phyloP scores from a whole-genome alignment of 2,888 invertebrate species.

The Erebia ligea region DNA sequence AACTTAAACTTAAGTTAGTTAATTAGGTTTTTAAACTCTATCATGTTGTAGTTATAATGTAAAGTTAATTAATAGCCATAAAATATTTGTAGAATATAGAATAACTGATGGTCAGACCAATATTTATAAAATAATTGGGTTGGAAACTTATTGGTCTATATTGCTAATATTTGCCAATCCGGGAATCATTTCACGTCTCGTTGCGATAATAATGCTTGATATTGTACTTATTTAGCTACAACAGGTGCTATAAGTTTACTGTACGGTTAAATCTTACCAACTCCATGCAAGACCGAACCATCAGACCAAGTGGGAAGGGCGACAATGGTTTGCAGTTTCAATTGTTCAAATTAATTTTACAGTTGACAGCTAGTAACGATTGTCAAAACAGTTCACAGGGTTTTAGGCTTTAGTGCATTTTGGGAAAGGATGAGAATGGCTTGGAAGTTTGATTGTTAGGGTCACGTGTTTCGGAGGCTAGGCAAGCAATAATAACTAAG shows the following conservation, averaged over 20 bases:
- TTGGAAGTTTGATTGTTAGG: slow-evolving; percentile 13
- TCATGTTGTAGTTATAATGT: too few relatives aligned
- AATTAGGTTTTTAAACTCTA: too few relatives aligned
- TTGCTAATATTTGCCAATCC: not conserved
- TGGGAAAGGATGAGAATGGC: slow-evolving; percentile 23
- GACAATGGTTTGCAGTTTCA: slow-evolving; percentile 19
- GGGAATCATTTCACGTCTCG: not conserved
- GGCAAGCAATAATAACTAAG: slow-evolving; percentile 25
- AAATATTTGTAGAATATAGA: too few relatives aligned
- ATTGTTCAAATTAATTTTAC: slow-evolving; percentile 19
- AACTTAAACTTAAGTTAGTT: too few relatives aligned
- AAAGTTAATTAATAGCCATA: too few relatives aligned
- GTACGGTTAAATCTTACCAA: not conserved
- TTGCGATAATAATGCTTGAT: not conserved
- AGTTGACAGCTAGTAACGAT: slow-evolving; percentile 4
- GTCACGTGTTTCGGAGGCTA: slow-evolving; percentile 13
- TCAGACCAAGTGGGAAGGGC: not conserved
- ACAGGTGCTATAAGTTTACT: not conserved
- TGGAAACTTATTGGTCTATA: too few relatives aligned
- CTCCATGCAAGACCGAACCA: slow-evolving; percentile 11
- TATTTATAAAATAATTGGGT: too few relatives aligned
- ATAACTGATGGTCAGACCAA: too few relatives aligned
- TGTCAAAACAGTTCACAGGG: slow-evolving; percentile 9
- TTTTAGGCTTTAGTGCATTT: slow-evolving; percentile 15
- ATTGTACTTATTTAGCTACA: not conserved